Conservation (phyloP, 2,113 vertebrate species). For the Marmota flaviventris region DNA sequence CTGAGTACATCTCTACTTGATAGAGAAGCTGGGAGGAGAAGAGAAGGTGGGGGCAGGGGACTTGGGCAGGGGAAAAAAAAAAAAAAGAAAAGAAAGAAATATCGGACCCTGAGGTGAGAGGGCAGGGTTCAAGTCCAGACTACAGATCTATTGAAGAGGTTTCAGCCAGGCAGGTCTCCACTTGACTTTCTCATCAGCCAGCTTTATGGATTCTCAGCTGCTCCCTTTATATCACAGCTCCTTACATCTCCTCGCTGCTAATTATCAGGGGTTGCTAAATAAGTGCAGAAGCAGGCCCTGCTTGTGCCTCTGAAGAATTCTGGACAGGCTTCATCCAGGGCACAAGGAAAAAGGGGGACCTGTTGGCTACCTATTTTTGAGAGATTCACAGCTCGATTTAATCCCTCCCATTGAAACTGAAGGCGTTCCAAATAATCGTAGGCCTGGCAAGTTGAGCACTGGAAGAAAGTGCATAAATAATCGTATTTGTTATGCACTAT, state of each 20-base stretch:
- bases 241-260: conserved; percentile 62
- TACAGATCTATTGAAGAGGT: conserved; percentile 86
- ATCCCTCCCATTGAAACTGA: conserved; percentile 28
- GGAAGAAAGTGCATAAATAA: conserved; percentile 85
- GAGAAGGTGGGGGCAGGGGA: conserved; percentile 27
- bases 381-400: not conserved
- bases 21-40: conserved; percentile 77
- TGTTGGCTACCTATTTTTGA: conserved; percentile 57
- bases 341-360: rapidly evolving
- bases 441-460: conserved; percentile 68
- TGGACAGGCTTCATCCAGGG: not conserved
- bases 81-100: conserved; percentile 74
- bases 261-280: conserved; percentile 71
- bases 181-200: conserved; percentile 87
- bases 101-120: conserved; percentile 85
- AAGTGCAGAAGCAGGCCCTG: not conserved
- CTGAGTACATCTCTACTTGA: conserved; percentile 62
- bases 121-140: conserved; percentile 89
- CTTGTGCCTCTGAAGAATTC: not conserved
- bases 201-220: conserved; percentile 73
- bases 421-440: conserved; percentile 39
- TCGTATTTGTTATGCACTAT: conserved; percentile 86
- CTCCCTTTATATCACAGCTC: not conserved
- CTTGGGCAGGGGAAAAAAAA: not conserved
- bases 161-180: conserved; percentile 87